phyloP scores from a whole-genome alignment of 2,113 vertebrate genomes.

The Pimephales promelas region DNA sequence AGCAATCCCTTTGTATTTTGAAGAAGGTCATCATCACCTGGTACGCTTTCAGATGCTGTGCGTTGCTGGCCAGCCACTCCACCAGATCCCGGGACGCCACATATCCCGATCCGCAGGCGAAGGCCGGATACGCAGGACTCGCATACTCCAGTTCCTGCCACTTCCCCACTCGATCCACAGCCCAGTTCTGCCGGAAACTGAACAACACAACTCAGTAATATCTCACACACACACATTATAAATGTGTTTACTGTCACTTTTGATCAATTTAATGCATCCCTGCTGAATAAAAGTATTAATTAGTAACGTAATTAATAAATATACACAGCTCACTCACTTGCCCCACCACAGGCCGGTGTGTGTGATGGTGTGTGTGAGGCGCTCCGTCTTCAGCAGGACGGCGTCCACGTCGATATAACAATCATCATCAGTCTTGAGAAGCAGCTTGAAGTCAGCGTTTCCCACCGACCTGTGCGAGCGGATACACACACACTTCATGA shows the following conservation, averaged over 20 bases:
- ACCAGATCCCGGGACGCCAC: slow-evolving; percentile 90
- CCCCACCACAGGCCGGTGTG: slow-evolving; percentile 95
- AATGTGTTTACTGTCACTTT: too few relatives aligned
- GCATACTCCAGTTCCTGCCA: slow-evolving; percentile 97
- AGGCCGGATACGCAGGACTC: slow-evolving; percentile 93
- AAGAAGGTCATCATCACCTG: slow-evolving; percentile 78
- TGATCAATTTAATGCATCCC: too few relatives aligned
- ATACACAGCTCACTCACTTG: slow-evolving; percentile 82
- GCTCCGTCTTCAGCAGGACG: slow-evolving; percentile 85
- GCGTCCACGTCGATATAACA: slow-evolving; percentile 93
- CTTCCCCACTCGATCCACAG: slow-evolving; percentile 94
- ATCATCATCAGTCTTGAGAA: slow-evolving; percentile 97
- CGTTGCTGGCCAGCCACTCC: slow-evolving; percentile 90
- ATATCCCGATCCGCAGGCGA: slow-evolving; percentile 95
- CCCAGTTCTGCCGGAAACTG: slow-evolving; percentile 98
- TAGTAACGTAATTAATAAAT: too few relatives aligned
- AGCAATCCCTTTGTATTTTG: background rate
- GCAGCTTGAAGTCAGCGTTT: slow-evolving; percentile 83
- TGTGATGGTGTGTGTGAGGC: slow-evolving; percentile 81
- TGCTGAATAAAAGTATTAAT: too few relatives aligned
- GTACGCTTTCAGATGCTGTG: slow-evolving; percentile 87
- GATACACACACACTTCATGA: slow-evolving; percentile 64
- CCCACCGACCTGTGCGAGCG: slow-evolving; percentile 82
- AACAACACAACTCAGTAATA: slow-evolving; percentile 7
- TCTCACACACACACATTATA: too few relatives aligned